These are phyloP conservation scores for Seira musarum DNA, from an alignment of 2,888 invertebrate species.

Conservation along the genomic window DNA sequence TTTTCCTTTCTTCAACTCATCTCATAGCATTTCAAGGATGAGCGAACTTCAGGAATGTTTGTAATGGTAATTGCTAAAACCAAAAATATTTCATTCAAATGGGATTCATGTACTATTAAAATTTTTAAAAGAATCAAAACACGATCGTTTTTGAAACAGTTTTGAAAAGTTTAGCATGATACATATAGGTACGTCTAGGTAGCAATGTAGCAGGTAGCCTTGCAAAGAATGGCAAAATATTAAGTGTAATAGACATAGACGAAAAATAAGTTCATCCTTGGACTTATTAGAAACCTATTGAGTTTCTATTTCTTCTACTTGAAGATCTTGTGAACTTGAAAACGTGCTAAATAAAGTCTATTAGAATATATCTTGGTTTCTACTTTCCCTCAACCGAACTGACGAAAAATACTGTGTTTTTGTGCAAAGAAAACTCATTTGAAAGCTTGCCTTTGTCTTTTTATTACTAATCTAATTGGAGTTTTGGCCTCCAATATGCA, in stretches of 20 bases:
- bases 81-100: conserved; percentile 33
- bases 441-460: no score
- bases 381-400: background rate
- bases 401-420: no score
- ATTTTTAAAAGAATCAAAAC: conserved; percentile 1
- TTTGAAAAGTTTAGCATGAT: background rate
- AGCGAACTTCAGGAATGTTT: conserved; percentile 51
- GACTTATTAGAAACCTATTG: conserved; percentile 48
- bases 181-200: background rate
- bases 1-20: no score
- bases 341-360: conserved; percentile 22
- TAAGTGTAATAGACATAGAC: no score
- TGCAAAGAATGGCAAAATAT: no score
- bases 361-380: background rate
- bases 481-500: no score
- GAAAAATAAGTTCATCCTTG: conserved; percentile 47
- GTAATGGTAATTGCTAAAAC: conserved; percentile 38
- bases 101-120: no score
- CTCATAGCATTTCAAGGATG: conserved; percentile 23
- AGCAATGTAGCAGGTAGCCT: background rate
- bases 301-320: conserved; percentile 20
- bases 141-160: conserved; percentile 1
- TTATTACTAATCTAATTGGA: no score
- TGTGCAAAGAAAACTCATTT: no score
- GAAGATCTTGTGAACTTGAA: conserved; percentile 52